These are phyloP conservation scores for Salticus scenicus DNA, from an alignment of 2,888 invertebrate species.

Conservation along the genomic window DNA sequence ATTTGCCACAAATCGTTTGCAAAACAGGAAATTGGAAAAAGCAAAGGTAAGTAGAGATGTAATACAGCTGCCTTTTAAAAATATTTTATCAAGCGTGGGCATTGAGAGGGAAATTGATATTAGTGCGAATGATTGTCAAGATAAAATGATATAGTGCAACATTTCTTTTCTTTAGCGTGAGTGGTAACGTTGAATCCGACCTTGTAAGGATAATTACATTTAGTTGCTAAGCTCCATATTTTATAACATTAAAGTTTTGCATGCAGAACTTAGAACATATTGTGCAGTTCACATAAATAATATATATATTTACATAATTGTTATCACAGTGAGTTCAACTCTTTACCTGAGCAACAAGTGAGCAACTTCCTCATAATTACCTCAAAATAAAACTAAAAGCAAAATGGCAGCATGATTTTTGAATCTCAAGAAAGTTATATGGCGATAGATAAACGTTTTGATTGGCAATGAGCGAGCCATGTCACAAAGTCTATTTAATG, in stretches of 20 bases:
- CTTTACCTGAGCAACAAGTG: constrained; percentile 67
- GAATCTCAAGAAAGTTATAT: not conserved
- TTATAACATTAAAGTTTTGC: constrained; percentile 42
- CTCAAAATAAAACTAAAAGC: constrained; percentile 14
- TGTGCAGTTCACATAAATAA: constrained; percentile 67
- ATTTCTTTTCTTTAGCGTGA: not conserved
- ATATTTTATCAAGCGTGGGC: not conserved
- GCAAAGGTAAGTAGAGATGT: not conserved
- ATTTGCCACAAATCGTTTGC: not conserved
- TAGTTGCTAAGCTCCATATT: constrained; percentile 59
- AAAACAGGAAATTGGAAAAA: not conserved
- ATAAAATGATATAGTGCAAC: not conserved
- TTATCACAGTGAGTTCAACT: constrained; percentile 69
- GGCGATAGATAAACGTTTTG: not conserved
- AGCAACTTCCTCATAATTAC: constrained; percentile 62
- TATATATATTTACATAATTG: constrained; percentile 67
- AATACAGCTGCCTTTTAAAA: not conserved
- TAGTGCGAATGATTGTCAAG: constrained; percentile 18
- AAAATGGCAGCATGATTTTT: constrained; percentile 27
- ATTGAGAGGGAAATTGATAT: not conserved
- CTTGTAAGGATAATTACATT: constrained; percentile 43
- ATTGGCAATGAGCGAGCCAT: too few relatives aligned
- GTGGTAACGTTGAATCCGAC: constrained; percentile 30
- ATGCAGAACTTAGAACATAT: constrained; percentile 59
- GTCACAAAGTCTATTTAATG: not conserved